Conservation (phyloP, 2,888 invertebrate genomes). For the Bombyx huttoni region DNA sequence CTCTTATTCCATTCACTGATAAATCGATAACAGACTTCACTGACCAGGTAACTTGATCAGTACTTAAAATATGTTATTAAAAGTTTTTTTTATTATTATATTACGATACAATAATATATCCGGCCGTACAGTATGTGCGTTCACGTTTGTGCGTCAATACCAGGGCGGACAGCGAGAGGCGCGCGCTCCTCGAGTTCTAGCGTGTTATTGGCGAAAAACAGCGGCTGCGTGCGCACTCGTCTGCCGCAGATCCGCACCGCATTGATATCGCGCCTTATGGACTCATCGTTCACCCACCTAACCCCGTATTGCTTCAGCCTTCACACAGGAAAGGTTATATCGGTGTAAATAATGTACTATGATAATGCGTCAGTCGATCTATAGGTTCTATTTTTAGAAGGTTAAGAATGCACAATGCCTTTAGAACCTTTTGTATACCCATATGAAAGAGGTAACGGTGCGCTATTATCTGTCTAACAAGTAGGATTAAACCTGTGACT, state of each 20-base stretch:
- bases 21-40: slow-evolving; percentile 2
- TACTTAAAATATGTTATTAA: neutral
- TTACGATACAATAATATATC: neutral
- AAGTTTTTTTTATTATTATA: neutral
- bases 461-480: too few species aligned
- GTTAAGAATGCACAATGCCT: neutral
- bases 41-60: neutral
- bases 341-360: neutral
- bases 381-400: neutral
- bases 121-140: slow-evolving; percentile 18
- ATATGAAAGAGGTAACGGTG: too few species aligned
- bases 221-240: slow-evolving; percentile 37
- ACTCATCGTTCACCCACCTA: neutral
- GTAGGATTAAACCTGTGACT: too few species aligned
- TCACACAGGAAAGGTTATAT: neutral
- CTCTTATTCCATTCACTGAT: neutral
- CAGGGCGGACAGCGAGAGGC: slow-evolving; percentile 27
- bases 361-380: neutral
- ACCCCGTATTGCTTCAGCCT: neutral
- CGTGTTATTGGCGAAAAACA: slow-evolving; percentile 41
- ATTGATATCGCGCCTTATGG: slow-evolving; percentile 1
- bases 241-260: slow-evolving; percentile 14
- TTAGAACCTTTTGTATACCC: too few species aligned
- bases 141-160: slow-evolving; percentile 43
- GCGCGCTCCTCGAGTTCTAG: slow-evolving; percentile 40